Evolutionary conservation across 1,140 invertebrate species (phyloP).

Genomic region (Bilobella aurantiaca): DNA sequence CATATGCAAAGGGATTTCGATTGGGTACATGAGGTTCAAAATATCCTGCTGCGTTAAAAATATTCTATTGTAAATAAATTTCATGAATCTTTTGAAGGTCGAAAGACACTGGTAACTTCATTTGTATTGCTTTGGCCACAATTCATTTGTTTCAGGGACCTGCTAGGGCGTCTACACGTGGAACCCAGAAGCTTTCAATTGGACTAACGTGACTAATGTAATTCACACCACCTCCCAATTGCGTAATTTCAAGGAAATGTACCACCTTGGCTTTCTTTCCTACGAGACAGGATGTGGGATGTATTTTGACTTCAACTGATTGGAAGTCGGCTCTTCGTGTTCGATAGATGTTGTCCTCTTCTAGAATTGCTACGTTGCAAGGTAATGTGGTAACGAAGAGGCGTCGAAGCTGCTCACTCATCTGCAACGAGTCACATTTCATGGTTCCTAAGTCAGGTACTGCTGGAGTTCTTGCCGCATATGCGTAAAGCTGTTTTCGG

Average conservation of each 20-base stretch:
- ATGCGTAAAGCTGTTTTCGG: constrained; percentile 71
- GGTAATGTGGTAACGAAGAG: constrained; percentile 17
- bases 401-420: constrained; percentile 62
- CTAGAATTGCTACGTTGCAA: not conserved
- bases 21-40: too few relatives aligned
- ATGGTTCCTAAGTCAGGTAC: constrained; percentile 60
- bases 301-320: constrained; percentile 52
- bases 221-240: constrained; percentile 57
- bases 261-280: constrained; percentile 62
- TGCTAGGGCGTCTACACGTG: too few relatives aligned
- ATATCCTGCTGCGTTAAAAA: too few relatives aligned
- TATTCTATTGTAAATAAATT: too few relatives aligned
- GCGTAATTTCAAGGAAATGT: constrained; percentile 81
- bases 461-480: constrained; percentile 24
- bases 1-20: too few relatives aligned
- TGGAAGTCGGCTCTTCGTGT: not conserved
- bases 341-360: constrained; percentile 8
- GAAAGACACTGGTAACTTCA: too few relatives aligned
- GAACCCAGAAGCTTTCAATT: too few relatives aligned
- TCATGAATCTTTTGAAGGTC: too few relatives aligned
- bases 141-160: too few relatives aligned
- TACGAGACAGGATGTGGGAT: constrained; percentile 70
- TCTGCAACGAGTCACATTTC: constrained; percentile 55
- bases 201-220: constrained; percentile 20
- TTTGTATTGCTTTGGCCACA: too few relatives aligned